Base-by-base conservation (phyloP, 2,113 vertebrate genomes). In the Kryptolebias marmoratus region DNA sequence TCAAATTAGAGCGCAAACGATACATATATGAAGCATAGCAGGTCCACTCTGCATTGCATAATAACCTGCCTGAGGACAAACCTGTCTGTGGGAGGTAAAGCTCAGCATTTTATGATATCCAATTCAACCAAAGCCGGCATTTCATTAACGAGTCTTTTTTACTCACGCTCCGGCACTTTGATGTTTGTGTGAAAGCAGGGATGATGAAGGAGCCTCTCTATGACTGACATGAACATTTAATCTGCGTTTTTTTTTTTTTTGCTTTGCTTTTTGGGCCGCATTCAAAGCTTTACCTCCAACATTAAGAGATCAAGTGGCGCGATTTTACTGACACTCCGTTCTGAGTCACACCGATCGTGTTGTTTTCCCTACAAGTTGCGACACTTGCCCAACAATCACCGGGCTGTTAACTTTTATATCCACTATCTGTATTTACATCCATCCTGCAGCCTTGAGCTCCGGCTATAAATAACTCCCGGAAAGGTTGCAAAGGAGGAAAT, bases 131-230 rank as follows among this genome's bases (percentile, higher is more conserved):
- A 72, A 52, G 68, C 76, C 47, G 49, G 49, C 42, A 15, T 56
- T 48, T 28, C 60, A 45, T 62, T 11, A 70, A 79, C 68, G 67
- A 57, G 65, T 42, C 44, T 47, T 76, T 56, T 72, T 44, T 49
- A 7, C 69, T 62, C 0, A 10, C 77, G 53, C 55, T 14, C 57
- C 18, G 10, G 28, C 6, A 66, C 85, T 86, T 90, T 88, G 81
- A 84, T 89, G 70, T 76, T 86, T 83, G 89, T 83, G 81, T 78
- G 83, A 86, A 86, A 85, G 88, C 65, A 47, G 73, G 59, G 79
- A 69, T 48, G 68, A 55, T 27, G 73, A 82, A 63, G 78, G 77
- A 81, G 64, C 74, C 54, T 22, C 42, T 32, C 71, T 67, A 49
- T 28, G 49, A 4, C 36, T 77, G 70, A 77, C 56, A 18, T 77